Conservation (phyloP, 2,888 invertebrate species). For the Drosophila formosana region DNA sequence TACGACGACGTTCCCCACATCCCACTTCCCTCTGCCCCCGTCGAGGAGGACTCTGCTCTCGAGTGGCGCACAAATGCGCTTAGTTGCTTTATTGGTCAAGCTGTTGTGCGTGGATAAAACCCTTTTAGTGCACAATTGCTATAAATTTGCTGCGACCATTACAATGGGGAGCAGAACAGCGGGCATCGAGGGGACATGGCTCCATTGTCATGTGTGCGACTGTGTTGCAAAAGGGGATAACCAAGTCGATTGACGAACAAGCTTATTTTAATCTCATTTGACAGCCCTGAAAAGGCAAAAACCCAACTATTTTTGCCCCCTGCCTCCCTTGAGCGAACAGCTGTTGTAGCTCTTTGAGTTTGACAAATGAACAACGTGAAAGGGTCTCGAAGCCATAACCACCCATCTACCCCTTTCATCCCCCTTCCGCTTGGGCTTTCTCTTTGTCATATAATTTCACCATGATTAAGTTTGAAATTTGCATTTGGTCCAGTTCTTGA, state of each 20-base stretch:
- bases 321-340: slow-evolving; percentile 57
- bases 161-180: slow-evolving; percentile 20
- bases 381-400: slow-evolving; percentile 35
- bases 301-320: slow-evolving; percentile 53
- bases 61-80: slow-evolving; percentile 80
- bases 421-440: background rate
- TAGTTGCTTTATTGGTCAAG: slow-evolving; percentile 82
- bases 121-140: slow-evolving; percentile 83
- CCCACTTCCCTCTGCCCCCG: background rate
- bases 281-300: slow-evolving; percentile 58
- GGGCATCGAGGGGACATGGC: slow-evolving; percentile 16
- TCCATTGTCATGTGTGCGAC: slow-evolving; percentile 59
- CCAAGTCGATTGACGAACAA: slow-evolving; percentile 81
- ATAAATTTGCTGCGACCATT: slow-evolving; percentile 78
- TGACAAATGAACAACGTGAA: slow-evolving; percentile 69
- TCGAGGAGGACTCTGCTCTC: slow-evolving; percentile 40
- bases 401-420: background rate
- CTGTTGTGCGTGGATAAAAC: slow-evolving; percentile 83
- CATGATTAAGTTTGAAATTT: slow-evolving; percentile 79
- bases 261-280: slow-evolving; percentile 82
- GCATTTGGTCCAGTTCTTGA: slow-evolving; percentile 52
- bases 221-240: slow-evolving; percentile 41
- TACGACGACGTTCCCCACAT: background rate
- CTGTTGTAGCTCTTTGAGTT: slow-evolving; percentile 68
- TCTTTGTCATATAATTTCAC: slow-evolving; percentile 64